These are phyloP conservation scores for Oenanthe melanoleuca DNA, from an alignment of 2,113 vertebrate genomes.

Conservation along the genomic window DNA sequence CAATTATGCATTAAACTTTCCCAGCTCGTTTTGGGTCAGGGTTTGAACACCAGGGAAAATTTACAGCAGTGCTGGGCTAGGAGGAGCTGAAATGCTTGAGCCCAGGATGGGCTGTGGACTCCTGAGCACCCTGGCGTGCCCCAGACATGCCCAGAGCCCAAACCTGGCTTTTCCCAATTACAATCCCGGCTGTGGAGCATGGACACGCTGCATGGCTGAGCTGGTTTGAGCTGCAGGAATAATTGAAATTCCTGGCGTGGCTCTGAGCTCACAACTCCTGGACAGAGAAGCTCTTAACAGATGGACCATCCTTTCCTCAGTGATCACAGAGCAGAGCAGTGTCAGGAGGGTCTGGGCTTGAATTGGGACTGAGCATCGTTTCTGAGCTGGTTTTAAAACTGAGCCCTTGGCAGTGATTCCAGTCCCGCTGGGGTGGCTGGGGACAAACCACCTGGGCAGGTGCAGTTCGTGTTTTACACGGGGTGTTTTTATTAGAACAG, in stretches of 20 bases:
- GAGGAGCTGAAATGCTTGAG: background rate
- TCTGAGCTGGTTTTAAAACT: background rate
- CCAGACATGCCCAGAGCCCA: background rate
- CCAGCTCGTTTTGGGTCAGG: background rate
- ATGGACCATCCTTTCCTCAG: background rate
- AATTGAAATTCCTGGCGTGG: background rate
- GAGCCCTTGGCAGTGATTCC: background rate
- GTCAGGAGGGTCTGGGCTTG: background rate
- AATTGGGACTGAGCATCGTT: rapidly evolving
- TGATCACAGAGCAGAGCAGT: background rate
- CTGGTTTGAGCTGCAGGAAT: background rate
- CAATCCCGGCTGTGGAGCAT: background rate
- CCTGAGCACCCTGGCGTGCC: background rate
- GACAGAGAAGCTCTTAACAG: background rate
- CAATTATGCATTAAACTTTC: constrained; percentile 46
- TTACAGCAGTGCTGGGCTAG: rapidly evolving
- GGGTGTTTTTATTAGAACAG: background rate
- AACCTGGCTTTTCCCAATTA: background rate
- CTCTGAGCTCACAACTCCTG: background rate
- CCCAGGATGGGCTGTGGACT: rapidly evolving
- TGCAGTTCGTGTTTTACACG: background rate
- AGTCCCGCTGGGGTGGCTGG: background rate
- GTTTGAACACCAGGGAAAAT: background rate
- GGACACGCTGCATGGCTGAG: background rate
- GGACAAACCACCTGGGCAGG: background rate